Evolutionary conservation across 1,140 invertebrate species (phyloP).

Genomic region (Mizuhopecten yessoensis): DNA sequence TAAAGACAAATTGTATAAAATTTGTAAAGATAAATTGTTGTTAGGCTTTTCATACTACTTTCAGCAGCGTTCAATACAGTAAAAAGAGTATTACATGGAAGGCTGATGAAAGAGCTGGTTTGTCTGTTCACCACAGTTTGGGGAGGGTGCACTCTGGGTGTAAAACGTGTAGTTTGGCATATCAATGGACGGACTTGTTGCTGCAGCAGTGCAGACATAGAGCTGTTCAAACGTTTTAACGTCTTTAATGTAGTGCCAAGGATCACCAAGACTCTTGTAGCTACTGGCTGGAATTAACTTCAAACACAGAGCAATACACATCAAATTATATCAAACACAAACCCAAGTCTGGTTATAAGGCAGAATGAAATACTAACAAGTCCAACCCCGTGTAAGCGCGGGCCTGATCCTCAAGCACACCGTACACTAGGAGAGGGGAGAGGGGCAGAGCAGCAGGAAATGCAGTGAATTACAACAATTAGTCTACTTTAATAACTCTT

Average conservation of each 20-base stretch:
- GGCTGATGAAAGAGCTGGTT: constrained; percentile 2
- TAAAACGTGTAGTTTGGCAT: constrained; percentile 19
- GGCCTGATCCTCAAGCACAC: background rate
- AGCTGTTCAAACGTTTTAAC: constrained; percentile 27
- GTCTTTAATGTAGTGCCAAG: constrained; percentile 18
- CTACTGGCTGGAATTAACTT: constrained; percentile 26
- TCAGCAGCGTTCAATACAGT: background rate
- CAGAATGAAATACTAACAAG: constrained; percentile 19
- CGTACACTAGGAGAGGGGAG: background rate
- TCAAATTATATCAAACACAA: constrained; percentile 36
- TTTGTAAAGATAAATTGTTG: background rate
- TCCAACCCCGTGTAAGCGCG: background rate
- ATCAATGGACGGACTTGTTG: constrained; percentile 5
- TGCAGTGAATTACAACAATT: background rate
- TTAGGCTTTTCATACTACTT: background rate
- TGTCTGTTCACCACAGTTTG: constrained; percentile 10
- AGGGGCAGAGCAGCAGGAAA: background rate
- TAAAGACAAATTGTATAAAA: background rate
- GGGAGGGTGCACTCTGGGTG: constrained; percentile 20
- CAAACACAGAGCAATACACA: constrained; percentile 24
- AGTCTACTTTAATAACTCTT: background rate
- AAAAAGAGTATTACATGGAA: background rate
- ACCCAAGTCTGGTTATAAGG: background rate
- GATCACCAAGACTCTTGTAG: constrained; percentile 7
- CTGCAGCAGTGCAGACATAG: constrained; percentile 29